A percentile compares a stretch with the other conserved stretches of the same genome.
These are phyloP conservation scores for Cnemophilus loriae DNA, from an alignment of 2,113 vertebrate genomes.

Conservation along the genomic window DNA sequence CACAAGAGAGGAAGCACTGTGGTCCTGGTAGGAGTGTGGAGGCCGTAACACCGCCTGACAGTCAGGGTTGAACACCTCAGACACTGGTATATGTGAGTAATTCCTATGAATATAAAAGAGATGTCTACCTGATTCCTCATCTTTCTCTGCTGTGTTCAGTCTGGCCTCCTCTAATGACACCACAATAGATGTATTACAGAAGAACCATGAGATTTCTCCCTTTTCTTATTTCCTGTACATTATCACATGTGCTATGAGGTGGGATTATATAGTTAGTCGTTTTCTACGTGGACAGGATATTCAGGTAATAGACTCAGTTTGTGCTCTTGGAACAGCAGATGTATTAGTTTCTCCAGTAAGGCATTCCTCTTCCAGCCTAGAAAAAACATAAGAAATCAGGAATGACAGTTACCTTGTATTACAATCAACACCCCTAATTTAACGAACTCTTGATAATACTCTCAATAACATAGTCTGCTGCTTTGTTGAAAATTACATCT, in stretches of 20 bases:
- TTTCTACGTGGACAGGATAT: slow-evolving; percentile 8
- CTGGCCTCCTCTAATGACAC: neutral
- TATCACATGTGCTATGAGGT: slow-evolving; percentile 8
- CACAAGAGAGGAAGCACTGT: neutral
- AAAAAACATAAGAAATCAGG: neutral
- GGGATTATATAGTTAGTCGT: neutral
- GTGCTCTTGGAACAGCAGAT: neutral
- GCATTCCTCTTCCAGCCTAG: neutral
- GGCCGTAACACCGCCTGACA: neutral
- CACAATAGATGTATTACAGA: neutral
- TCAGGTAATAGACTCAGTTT: neutral
- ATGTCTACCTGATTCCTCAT: accelerated
- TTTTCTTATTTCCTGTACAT: neutral
- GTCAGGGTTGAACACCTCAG: neutral
- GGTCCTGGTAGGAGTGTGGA: neutral
- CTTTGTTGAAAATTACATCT: neutral
- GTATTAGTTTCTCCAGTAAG: neutral
- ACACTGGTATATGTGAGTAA: neutral
- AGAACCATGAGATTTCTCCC: slow-evolving; percentile 1
- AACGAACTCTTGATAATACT: neutral
- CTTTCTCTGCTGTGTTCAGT: neutral
- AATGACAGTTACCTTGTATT: neutral
- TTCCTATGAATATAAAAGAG: neutral
- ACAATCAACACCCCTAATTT: neutral
- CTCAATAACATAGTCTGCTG: neutral